A percentile compares a stretch with the other conserved stretches of the same genome.
These are phyloP conservation scores for Xenops minutus DNA, from an alignment of 2,797 vertebrate genomes.

Conservation along the genomic window DNA sequence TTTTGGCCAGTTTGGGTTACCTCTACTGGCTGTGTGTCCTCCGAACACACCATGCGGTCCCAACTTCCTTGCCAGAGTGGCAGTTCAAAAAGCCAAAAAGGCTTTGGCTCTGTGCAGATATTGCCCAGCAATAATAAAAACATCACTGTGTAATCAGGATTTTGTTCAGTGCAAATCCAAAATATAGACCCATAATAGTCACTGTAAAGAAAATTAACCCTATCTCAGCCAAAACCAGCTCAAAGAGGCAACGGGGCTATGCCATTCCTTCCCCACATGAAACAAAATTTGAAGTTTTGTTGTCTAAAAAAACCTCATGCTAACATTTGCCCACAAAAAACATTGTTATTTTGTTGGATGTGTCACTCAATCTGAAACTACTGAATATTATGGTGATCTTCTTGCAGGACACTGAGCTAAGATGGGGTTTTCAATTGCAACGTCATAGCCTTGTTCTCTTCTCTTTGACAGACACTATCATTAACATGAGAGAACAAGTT, in stretches of 20 bases:
- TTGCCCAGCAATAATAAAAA: not conserved
- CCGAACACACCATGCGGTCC: too few species aligned
- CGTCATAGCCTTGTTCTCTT: not conserved
- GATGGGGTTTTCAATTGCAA: not conserved
- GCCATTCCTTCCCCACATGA: not conserved
- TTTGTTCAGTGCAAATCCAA: not conserved
- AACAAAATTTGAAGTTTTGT: not conserved
- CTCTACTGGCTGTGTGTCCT: not conserved
- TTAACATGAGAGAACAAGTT: not conserved
- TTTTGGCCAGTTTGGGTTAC: too few species aligned
- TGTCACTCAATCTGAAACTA: not conserved
- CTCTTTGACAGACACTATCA: not conserved
- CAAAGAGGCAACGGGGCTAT: not conserved
- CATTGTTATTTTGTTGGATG: not conserved
- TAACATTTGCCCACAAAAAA: not conserved
- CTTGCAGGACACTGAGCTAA: not conserved
- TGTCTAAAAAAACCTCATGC: not conserved
- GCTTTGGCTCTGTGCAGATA: not conserved
- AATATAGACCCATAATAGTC: not conserved
- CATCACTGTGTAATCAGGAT: too few species aligned
- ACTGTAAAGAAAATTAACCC: not conserved
- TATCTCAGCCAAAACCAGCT: not conserved
- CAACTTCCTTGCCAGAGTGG: fast-evolving
- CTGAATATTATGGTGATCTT: not conserved
- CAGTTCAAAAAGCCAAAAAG: not conserved